These are phyloP conservation scores for Notolepis coatsorum DNA, from an alignment of 2,797 vertebrate species.

Conservation along the genomic window DNA sequence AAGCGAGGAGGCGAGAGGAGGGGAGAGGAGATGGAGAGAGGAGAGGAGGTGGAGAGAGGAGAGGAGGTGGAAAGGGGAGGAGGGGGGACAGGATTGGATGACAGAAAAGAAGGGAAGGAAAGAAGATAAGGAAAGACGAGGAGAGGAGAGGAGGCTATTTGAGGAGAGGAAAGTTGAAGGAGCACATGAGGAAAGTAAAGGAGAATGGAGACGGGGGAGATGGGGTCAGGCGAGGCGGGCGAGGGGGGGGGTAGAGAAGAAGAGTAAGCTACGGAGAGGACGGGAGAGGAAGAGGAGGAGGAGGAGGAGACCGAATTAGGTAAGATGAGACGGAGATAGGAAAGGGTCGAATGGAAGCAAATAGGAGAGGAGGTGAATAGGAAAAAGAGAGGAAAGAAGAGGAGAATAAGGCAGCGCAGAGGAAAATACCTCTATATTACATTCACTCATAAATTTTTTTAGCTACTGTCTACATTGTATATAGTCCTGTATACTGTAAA, in stretches of 20 bases:
- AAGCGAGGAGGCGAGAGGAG: not conserved
- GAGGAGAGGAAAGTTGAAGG: no score
- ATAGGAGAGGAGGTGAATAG: no score
- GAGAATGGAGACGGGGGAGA: not conserved
- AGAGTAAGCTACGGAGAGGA: not conserved
- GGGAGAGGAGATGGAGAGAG: not conserved
- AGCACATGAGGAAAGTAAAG: not conserved
- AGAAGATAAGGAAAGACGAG: no score
- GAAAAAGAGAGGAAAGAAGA: not conserved
- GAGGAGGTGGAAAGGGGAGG: no score
- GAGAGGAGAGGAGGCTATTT: no score
- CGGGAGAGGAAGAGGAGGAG: not conserved
- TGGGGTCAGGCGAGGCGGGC: not conserved
- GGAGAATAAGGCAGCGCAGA: not conserved
- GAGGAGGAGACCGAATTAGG: not conserved
- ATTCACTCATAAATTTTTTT: no score
- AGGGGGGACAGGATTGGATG: not conserved
- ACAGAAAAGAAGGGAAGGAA: not conserved
- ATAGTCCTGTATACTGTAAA: no score
- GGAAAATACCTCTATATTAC: no score
- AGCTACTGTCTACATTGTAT: no score
- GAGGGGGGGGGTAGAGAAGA: not conserved
- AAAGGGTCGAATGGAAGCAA: not conserved
- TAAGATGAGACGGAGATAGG: not conserved
- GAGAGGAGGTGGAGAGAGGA: no score